Evolutionary conservation across 2,888 invertebrate genomes (phyloP).

Genomic region (Pediacus dermestoides): DNA sequence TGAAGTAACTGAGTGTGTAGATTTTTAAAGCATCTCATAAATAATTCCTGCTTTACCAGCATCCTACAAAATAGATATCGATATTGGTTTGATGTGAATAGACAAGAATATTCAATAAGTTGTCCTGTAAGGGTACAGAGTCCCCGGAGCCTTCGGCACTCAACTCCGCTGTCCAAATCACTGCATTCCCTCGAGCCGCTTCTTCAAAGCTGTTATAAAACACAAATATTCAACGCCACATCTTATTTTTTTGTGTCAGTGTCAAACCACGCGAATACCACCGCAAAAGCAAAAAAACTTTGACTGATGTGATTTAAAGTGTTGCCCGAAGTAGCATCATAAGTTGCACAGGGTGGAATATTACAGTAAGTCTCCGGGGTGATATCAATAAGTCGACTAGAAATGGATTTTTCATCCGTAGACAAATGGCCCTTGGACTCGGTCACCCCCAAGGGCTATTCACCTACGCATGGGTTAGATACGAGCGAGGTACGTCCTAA

Average conservation of each 20-base stretch:
- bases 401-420: conserved; percentile 53
- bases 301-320: conserved; percentile 48
- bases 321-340: conserved; percentile 41
- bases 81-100: conserved; percentile 37
- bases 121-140: conserved; percentile 37
- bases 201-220: conserved; percentile 43
- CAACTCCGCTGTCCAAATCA: conserved; percentile 48
- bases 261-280: background rate
- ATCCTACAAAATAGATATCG: conserved; percentile 38
- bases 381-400: conserved; percentile 52
- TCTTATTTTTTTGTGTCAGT: conserved; percentile 31
- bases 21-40: conserved; percentile 27
- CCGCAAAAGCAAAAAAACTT: conserved; percentile 22
- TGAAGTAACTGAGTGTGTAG: background rate
- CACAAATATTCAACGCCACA: conserved; percentile 40
- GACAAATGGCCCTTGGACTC: conserved; percentile 49
- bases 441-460: conserved; percentile 40
- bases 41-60: conserved; percentile 36
- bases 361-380: conserved; percentile 45
- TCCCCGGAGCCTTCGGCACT: conserved; percentile 42
- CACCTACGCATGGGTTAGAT: too few relatives aligned
- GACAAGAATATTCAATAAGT: conserved; percentile 43
- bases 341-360: conserved; percentile 44
- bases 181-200: conserved; percentile 38
- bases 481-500: too few relatives aligned